Evolutionary conservation across 2,113 vertebrate genomes (phyloP), one percentile per base, ranked within the genome.

Genomic region (Heliornis fulica): DNA sequence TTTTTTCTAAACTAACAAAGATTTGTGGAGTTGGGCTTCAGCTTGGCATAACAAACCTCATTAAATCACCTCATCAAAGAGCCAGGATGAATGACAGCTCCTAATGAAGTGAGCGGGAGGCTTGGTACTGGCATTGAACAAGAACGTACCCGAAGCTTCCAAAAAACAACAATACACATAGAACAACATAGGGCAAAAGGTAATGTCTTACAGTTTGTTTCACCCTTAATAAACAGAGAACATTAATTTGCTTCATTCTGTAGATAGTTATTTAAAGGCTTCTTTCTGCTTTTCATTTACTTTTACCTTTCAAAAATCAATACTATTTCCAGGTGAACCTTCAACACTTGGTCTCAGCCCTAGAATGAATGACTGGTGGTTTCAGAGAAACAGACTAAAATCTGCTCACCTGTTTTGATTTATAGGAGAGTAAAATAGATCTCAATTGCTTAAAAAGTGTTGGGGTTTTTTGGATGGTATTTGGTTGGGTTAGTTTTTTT

Each of bases 161-260:
- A 32, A 82, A 43, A 75, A 4, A 48, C 23, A 66, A 38, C 32
- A 70, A 51, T 0, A 1, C 59, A 21, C 32, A 50, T 38, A 45
- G 41, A 80, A 66, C 13, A 65, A 9, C 14, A 22, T 18, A 60
- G 63, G 18, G 46, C 19, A 34, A 71, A 71, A 89, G 13, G 15
- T 34, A 89, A 64, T 13, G 7, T 38, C 48, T 81, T 71, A 64
- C 2, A 3, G 34, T 68, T 92, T 94, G 79, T 74, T 82, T 79
- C 82, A 54, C 82, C 75, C 60, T 94, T 90, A 83, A 82, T 94
- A 95, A 97, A 92, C 76, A 93, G 38, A 89, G 79, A 40, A 43
- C 18, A 75, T 25, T 66, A 25, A 71, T 89, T 68, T 76, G 20
- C 38, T 51, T 64, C 4, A 3, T 68, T 78, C 18, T 68, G 65